Base-by-base conservation (phyloP, 2,113 vertebrate species). In the Pycnonotus jocosus region DNA sequence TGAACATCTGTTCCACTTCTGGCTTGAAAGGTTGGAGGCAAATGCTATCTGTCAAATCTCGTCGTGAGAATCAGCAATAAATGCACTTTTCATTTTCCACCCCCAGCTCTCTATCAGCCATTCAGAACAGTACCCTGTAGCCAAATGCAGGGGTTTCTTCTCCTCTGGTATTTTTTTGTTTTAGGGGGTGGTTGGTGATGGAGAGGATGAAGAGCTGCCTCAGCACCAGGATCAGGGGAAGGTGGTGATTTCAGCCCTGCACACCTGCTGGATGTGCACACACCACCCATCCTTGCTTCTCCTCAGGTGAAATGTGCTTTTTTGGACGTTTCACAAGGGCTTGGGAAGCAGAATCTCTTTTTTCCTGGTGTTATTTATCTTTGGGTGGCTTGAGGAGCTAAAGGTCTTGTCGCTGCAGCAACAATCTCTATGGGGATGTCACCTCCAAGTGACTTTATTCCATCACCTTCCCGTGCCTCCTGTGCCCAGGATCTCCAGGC, bases 1-100 rank as follows among this genome's bases (percentile, higher is more conserved):
- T 88, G 94, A 97, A 97, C 96, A 96, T 97, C 95, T 97, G 96
- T 95, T 96, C 94, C 88, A 95, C 95, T 95, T 96, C 96, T 96
- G 96, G 76, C 93, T 97, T 95, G 87, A 92, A 96, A 95, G 92
- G 93, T 94, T 96, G 92, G 91, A 96, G 79, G 95, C 92, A 97
- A 97, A 95, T 76, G 86, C 90, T 96, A 84, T 96, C 95, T 90
- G 93, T 95, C 96, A 93, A 95, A 95, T 93, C 80, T 95, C 96
- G 81, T 83, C 66, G 79, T 19, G 30, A 91, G 95, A 86, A 96
- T 83, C 65, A 50, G 92, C 92, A 93, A 78, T 92, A 96, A 92
- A 94, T 80, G 64, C 23, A 89, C 76, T 92, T 90, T 79, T 74
- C 70, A 31, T 83, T 94, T 86, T 54, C 91, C 88, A 81, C 53